A percentile compares a stretch with the other conserved stretches of the same genome.
phyloP scores from a whole-genome alignment of 2,113 vertebrate genomes.

The Montifringilla adamsi region DNA sequence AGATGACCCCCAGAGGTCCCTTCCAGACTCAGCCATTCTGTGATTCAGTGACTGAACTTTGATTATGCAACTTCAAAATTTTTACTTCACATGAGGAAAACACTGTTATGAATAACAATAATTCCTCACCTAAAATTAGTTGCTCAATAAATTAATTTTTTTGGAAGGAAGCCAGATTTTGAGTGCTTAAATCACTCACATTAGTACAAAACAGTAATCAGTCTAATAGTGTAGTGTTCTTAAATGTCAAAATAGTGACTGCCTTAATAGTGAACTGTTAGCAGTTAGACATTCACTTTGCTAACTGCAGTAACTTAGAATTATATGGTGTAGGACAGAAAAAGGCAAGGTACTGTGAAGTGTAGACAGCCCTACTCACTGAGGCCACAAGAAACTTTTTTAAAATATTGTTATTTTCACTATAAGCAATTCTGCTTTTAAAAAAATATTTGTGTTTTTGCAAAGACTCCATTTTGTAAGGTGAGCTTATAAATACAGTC shows the following conservation, averaged over 20 bases:
- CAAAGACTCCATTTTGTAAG: neutral
- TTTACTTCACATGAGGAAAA: neutral
- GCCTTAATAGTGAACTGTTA: neutral
- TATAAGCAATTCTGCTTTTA: neutral
- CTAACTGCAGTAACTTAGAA: neutral
- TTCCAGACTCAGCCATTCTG: neutral
- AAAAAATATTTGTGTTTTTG: neutral
- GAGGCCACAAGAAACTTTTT: neutral
- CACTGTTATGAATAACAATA: neutral
- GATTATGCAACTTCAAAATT: neutral
- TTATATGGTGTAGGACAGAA: neutral
- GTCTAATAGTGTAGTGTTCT: neutral
- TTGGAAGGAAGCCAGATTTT: neutral
- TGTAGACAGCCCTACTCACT: neutral
- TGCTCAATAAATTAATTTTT: neutral
- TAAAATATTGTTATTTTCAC: neutral
- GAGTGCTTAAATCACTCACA: neutral
- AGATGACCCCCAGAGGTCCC: neutral
- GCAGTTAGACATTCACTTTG: neutral
- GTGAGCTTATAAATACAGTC: neutral
- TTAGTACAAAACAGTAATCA: neutral
- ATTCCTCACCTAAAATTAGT: neutral
- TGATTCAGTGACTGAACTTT: neutral
- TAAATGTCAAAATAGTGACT: neutral
- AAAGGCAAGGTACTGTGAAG: neutral